These are phyloP conservation scores for Heliconius congener DNA, from an alignment of 1,140 invertebrate genomes.

Conservation along the genomic window DNA sequence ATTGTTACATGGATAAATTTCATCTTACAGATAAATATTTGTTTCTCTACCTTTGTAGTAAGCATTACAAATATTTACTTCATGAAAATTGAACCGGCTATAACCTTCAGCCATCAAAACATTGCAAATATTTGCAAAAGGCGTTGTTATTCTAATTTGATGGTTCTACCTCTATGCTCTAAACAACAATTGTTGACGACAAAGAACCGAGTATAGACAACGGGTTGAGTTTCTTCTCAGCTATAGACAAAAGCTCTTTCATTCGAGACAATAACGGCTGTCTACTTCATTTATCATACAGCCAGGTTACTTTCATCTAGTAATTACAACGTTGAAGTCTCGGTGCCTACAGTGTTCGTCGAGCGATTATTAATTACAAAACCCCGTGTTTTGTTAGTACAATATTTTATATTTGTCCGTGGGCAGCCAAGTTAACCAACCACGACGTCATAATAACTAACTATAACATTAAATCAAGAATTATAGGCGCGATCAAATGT, in stretches of 20 bases:
- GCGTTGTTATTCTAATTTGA: conserved; percentile 51
- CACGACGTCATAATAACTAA: conserved; percentile 43
- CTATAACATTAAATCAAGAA: conserved; percentile 49
- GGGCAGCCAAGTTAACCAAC: conserved; percentile 37
- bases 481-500: conserved; percentile 50
- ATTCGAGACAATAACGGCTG: conserved; percentile 69
- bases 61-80: no score
- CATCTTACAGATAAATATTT: no score
- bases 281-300: conserved; percentile 78
- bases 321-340: conserved; percentile 66
- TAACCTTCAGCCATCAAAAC: not conserved
- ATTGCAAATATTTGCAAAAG: conserved; percentile 40
- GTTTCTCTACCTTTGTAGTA: no score
- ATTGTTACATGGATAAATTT: no score
- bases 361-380: conserved; percentile 9
- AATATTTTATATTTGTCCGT: conserved; percentile 22
- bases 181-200: conserved; percentile 69
- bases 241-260: conserved; percentile 76
- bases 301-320: conserved; percentile 76
- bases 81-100: not conserved
- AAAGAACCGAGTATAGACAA: conserved; percentile 74
- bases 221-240: conserved; percentile 65
- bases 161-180: conserved; percentile 56
- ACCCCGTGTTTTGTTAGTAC: not conserved
- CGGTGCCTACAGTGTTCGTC: not conserved